Percentiles rank a stretch among this genome's conserved stretches.
Evolutionary conservation across 1,140 invertebrate genomes (phyloP).

Genomic region (Paracyclopina nana): DNA sequence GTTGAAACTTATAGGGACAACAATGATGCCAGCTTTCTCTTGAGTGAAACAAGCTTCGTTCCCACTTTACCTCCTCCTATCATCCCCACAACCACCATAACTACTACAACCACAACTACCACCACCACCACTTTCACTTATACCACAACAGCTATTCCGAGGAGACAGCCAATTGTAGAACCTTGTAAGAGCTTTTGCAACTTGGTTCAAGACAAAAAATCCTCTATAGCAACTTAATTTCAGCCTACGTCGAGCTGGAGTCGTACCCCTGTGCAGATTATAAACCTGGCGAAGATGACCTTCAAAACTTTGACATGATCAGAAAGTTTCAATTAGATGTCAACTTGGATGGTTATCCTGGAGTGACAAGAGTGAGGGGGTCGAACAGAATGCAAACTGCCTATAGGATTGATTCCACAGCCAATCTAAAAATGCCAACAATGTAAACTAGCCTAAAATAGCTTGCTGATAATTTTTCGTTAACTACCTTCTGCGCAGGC

Average conservation of each 20-base stretch:
- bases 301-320: constrained; percentile 56
- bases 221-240: not conserved
- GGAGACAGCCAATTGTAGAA: too few species aligned
- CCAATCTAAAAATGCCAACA: constrained; percentile 45
- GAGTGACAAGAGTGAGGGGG: constrained; percentile 44
- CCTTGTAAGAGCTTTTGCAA: too few species aligned
- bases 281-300: constrained; percentile 46
- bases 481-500: constrained; percentile 28
- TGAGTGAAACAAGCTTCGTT: constrained; percentile 4
- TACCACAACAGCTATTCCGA: not conserved
- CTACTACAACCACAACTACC: constrained; percentile 5
- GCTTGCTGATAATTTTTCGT: constrained; percentile 6
- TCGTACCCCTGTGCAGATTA: constrained; percentile 37
- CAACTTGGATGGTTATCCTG: constrained; percentile 35
- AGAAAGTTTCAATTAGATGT: constrained; percentile 46
- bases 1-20: constrained; percentile 6
- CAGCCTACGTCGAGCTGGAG: not conserved
- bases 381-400: constrained; percentile 51
- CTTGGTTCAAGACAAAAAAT: too few species aligned
- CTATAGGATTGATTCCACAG: constrained; percentile 44
- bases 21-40: constrained; percentile 12
- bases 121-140: not conserved
- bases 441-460: constrained; percentile 30
- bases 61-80: not conserved
- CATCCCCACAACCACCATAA: not conserved